Base-by-base conservation (phyloP, 2,888 invertebrate species). In the Nemotelus nigrinus region DNA sequence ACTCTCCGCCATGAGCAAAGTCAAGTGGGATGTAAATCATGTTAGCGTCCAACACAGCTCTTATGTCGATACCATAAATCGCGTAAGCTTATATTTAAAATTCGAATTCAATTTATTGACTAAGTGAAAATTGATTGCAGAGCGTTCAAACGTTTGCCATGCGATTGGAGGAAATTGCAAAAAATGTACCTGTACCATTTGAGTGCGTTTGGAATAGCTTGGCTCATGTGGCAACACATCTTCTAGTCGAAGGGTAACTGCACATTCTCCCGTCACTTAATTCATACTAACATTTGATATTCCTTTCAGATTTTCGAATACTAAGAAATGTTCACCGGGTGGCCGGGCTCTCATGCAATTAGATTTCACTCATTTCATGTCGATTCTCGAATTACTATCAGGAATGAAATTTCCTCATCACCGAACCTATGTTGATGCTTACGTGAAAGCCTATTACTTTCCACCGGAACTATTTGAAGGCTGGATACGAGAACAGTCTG, bases 331-430 rank as follows among this genome's bases (percentile, higher is more conserved):
- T 87, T 94, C 97, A 0, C 96, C 97, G 82, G 98, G 97, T 44
- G 99, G 99, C 0, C 89, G 99, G 57, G 99, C 97, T 0, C 87
- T 99, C 7, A 99, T 99, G 99, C 98, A 98, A 85, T 88, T 99
- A 43, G 99, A 99, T 89, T 98, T 97, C 84, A 95, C 97, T 5
- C 98, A 99, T 85, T 92, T 98, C 80, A 91, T 97, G 81, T 92
- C 95, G 43, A 97, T 98, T 85, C 89, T 96, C 74, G 97, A 98
- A 86, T 92, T 94, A 83, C 92, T 98, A 76, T 94, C 96, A 0
- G 91, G 92, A 0, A 85, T 96, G 5, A 93, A 93, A 83, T 97
- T 97, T 2, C 89, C 96, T 25, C 96, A 98, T 0, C 94, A 95
- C 83, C 92, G 93, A 80, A 94, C 95, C 77, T 96, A 95, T 83